Conservation (phyloP, 2,888 invertebrate genomes). For the Tipula unca region DNA sequence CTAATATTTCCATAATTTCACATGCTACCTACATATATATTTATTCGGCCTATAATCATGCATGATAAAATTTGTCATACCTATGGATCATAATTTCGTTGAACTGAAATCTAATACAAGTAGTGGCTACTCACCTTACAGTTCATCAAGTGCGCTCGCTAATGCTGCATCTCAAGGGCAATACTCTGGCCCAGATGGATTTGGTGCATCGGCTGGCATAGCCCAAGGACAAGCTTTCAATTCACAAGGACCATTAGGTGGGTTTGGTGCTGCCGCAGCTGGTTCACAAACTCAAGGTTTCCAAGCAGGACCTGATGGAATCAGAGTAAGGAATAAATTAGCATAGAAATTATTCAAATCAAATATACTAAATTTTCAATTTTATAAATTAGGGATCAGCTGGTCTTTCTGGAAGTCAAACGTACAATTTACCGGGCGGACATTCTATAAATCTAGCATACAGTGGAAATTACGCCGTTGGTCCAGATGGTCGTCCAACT, state of each 20-base stretch:
- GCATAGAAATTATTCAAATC: too few species aligned
- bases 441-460: conserved; percentile 39
- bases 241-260: conserved; percentile 32
- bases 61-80: too few species aligned
- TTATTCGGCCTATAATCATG: too few species aligned
- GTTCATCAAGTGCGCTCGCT: conserved; percentile 34
- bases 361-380: too few species aligned
- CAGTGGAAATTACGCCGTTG: conserved; percentile 37
- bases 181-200: conserved; percentile 29
- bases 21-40: too few species aligned
- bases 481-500: conserved; percentile 28
- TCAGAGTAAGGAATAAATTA: conserved; percentile 22
- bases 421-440: conserved; percentile 39
- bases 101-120: background rate
- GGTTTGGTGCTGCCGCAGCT: conserved; percentile 39
- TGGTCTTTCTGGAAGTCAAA: conserved; percentile 38
- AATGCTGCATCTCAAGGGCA: conserved; percentile 33
- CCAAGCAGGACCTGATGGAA: conserved; percentile 31
- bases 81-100: too few species aligned
- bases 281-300: conserved; percentile 37
- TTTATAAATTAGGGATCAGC: conserved; percentile 31
- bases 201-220: conserved; percentile 28
- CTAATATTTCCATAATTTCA: too few species aligned
- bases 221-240: conserved; percentile 40
- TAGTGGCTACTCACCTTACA: conserved; percentile 20